phyloP scores from a whole-genome alignment of 2,888 invertebrate species.

The Erannis defoliaria region DNA sequence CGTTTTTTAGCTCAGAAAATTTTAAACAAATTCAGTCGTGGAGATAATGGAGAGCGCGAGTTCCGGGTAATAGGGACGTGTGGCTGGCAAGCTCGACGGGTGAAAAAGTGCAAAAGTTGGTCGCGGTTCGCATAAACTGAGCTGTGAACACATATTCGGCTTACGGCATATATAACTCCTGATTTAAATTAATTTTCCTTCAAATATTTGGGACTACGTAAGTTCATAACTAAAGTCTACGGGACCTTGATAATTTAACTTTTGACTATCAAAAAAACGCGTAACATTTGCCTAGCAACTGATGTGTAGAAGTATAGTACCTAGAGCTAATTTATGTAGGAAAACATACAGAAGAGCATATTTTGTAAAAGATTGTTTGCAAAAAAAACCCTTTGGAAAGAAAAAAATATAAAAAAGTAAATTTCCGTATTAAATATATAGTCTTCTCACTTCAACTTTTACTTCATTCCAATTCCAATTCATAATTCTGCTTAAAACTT shows the following conservation, averaged over 20 bases:
- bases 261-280: too few relatives aligned
- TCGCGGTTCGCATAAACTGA: conserved; percentile 60
- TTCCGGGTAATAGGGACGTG: conserved; percentile 80
- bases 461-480: conserved; percentile 70
- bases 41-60: conserved; percentile 82
- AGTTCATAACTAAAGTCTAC: background rate
- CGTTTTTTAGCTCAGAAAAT: conserved; percentile 69
- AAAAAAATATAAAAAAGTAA: conserved; percentile 27
- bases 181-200: conserved; percentile 37
- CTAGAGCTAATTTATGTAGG: too few relatives aligned
- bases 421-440: conserved; percentile 49
- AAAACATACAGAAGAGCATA: background rate
- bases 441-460: conserved; percentile 62
- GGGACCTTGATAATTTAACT: too few relatives aligned
- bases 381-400: background rate
- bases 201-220: background rate
- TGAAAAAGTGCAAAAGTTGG: conserved; percentile 84
- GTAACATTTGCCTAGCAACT: too few relatives aligned
- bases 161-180: conserved; percentile 43
- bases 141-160: conserved; percentile 39
- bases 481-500: conserved; percentile 76
- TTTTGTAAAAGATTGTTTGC: background rate
- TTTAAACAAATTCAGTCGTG: conserved; percentile 78
- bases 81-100: conserved; percentile 77
- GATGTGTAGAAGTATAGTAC: too few relatives aligned